These are phyloP conservation scores for Pseudomugil gertrudae DNA, from an alignment of 2,797 vertebrate genomes.

Conservation along the genomic window DNA sequence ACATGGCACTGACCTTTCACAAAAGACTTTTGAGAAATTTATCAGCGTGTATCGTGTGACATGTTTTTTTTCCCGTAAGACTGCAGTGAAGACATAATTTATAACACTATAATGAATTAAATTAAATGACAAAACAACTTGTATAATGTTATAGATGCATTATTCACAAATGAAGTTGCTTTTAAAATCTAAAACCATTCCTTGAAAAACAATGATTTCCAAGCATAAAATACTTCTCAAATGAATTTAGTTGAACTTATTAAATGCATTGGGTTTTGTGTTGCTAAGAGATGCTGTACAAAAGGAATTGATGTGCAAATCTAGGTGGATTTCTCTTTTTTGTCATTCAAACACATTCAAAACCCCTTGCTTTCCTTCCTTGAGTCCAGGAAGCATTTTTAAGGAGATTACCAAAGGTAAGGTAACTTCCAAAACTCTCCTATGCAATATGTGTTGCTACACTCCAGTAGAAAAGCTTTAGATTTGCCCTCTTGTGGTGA, in stretches of 20 bases:
- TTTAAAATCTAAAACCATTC: background rate
- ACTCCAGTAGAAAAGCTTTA: background rate
- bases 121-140: too few species aligned
- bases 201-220: too few species aligned
- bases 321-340: too few species aligned
- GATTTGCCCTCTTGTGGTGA: background rate
- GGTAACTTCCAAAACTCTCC: too few species aligned
- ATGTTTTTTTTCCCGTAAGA: constrained; percentile 3
- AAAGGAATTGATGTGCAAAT: too few species aligned
- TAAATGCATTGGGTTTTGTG: too few species aligned
- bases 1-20: background rate
- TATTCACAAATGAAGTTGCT: constrained; percentile 6
- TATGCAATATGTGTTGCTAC: background rate
- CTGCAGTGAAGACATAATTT: background rate
- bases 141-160: background rate
- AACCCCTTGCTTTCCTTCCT: too few species aligned
- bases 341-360: too few species aligned
- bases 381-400: too few species aligned
- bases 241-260: background rate
- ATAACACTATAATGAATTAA: background rate
- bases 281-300: too few species aligned
- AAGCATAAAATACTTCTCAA: too few species aligned
- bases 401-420: background rate
- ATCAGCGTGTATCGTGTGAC: constrained; percentile 43
- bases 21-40: constrained; percentile 28